phyloP scores from a whole-genome alignment of 1,140 invertebrate genomes.

The Drosophila nannoptera region DNA sequence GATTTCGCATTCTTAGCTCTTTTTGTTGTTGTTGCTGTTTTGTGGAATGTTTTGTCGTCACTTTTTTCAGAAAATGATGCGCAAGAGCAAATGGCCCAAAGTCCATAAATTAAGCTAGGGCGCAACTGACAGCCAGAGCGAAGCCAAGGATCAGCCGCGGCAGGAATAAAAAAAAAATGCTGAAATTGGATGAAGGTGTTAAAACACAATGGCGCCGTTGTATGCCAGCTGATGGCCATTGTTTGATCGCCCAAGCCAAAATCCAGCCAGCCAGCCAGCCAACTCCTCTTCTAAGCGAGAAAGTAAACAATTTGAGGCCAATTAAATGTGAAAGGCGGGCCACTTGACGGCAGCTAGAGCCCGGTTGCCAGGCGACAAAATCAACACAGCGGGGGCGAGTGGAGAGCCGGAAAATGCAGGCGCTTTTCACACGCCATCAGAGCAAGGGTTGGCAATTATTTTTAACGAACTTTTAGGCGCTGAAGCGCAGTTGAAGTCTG shows the following conservation, averaged over 20 bases:
- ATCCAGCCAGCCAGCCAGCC: neutral
- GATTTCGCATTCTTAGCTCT: conserved; percentile 55
- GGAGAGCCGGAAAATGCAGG: conserved; percentile 26
- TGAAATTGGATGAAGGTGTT: conserved; percentile 79
- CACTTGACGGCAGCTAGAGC: conserved; percentile 2
- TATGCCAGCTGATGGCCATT: conserved; percentile 18
- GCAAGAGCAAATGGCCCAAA: conserved; percentile 66
- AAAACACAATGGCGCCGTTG: conserved; percentile 66
- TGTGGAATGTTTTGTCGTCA: conserved; percentile 79
- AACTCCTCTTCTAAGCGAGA: conserved; percentile 8
- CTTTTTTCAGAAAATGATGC: conserved; percentile 63
- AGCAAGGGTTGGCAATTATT: conserved; percentile 59
- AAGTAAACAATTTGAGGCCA: conserved; percentile 57
- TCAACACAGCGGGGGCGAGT: conserved; percentile 23
- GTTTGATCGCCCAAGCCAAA: conserved; percentile 27
- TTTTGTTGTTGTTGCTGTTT: conserved; percentile 71
- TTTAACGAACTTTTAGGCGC: conserved; percentile 57
- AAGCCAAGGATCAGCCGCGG: conserved; percentile 58
- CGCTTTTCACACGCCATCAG: conserved; percentile 29
- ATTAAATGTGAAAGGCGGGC: conserved; percentile 55
- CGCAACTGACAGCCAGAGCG: conserved; percentile 51
- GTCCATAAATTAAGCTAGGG: conserved; percentile 75
- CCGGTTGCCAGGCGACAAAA: conserved; percentile 17
- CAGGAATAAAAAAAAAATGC: neutral
- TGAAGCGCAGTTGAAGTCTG: conserved; percentile 26